A percentile compares a stretch with the other conserved stretches of the same genome.
These are phyloP conservation scores for Pithys albifrons DNA, from an alignment of 2,113 vertebrate species.

Conservation along the genomic window DNA sequence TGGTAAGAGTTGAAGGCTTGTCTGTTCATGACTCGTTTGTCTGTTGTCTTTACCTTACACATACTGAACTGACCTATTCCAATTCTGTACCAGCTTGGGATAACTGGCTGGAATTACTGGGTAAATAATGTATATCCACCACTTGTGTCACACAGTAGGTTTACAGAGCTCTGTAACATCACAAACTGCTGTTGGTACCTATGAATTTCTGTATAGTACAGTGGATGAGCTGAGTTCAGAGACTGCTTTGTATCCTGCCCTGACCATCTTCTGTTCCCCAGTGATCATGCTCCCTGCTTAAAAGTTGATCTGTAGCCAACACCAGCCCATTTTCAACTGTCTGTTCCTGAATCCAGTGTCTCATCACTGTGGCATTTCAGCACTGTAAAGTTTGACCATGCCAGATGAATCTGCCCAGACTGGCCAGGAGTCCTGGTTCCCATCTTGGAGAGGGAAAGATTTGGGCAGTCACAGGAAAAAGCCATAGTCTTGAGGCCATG, in stretches of 20 bases:
- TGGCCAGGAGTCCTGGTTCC: neutral
- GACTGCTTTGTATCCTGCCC: neutral
- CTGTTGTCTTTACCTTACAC: neutral
- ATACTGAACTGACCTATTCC: neutral
- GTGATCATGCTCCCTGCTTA: neutral
- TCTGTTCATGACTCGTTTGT: neutral
- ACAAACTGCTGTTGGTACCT: neutral
- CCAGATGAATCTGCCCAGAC: neutral
- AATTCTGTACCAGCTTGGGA: neutral
- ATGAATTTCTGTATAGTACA: neutral
- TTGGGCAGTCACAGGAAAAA: neutral
- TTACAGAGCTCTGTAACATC: neutral
- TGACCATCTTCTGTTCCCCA: neutral
- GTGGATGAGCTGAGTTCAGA: neutral
- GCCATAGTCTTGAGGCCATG: too few species aligned
- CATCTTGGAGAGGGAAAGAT: neutral
- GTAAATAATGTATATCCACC: neutral
- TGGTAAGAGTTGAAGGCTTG: neutral
- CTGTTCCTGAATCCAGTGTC: neutral
- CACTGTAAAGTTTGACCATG: neutral
- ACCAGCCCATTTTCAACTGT: neutral
- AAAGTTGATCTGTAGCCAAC: neutral
- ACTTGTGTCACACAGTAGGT: neutral
- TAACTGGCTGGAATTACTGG: neutral
- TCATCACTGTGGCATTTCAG: neutral